These are phyloP conservation scores for Eubucco bourcierii DNA, from an alignment of 2,113 vertebrate species.

Conservation along the genomic window DNA sequence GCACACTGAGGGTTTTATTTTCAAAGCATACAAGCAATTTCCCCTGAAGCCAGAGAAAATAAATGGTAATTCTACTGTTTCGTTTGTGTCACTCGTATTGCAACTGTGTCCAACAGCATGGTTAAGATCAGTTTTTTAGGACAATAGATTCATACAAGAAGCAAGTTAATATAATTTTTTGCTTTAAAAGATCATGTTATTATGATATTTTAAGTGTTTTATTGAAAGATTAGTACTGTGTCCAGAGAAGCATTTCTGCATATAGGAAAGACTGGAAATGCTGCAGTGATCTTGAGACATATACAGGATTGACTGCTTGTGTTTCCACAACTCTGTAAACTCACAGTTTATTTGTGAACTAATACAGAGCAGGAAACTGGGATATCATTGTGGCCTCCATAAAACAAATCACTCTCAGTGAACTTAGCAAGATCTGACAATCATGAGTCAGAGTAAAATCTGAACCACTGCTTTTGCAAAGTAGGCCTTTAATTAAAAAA, in stretches of 20 bases:
- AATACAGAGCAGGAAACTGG: neutral
- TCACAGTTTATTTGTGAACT: neutral
- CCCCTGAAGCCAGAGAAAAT: neutral
- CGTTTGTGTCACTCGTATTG: neutral
- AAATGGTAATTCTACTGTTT: neutral
- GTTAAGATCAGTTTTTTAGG: slow-evolving; percentile 7
- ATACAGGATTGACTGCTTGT: neutral
- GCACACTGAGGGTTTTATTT: slow-evolving; percentile 16
- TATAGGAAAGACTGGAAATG: neutral
- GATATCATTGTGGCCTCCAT: neutral
- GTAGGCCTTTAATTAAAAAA: neutral
- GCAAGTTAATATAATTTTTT: neutral
- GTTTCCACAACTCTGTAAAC: neutral
- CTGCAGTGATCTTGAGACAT: neutral
- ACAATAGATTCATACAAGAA: neutral
- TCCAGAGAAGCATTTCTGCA: neutral
- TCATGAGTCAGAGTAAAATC: neutral
- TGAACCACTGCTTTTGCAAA: neutral
- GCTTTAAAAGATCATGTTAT: neutral
- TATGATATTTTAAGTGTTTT: neutral
- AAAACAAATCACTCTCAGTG: neutral
- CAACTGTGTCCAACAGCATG: neutral
- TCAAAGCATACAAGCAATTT: slow-evolving; percentile 30
- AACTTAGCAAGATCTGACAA: neutral
- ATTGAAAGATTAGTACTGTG: neutral